phyloP scores from a whole-genome alignment of 2,888 invertebrate genomes.

The Leptinotarsa tumamoca region DNA sequence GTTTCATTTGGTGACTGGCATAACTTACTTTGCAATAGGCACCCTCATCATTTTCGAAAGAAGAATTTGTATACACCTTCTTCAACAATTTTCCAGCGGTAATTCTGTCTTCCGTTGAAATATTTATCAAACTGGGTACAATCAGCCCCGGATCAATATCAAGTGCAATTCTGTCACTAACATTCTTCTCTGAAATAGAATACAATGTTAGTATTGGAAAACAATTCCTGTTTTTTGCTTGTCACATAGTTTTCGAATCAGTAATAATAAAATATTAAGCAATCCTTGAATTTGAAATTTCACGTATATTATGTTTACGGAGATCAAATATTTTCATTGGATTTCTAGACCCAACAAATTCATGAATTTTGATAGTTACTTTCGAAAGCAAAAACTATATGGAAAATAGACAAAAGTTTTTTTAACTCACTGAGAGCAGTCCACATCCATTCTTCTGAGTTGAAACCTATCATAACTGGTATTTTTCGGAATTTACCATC shows the following conservation, averaged over 20 bases:
- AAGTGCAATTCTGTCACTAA: neutral
- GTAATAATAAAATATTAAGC: too few species aligned
- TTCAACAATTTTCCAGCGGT: conserved; percentile 30
- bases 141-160: conserved; percentile 30
- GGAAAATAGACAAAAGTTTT: too few species aligned
- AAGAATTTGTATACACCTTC: conserved; percentile 30
- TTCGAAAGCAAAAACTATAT: too few species aligned
- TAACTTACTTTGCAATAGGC: conserved; percentile 35
- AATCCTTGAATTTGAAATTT: too few species aligned
- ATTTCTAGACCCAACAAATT: too few species aligned
- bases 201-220: neutral
- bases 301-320: too few species aligned
- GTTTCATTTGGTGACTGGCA: too few species aligned
- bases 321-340: too few species aligned
- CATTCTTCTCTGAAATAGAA: neutral
- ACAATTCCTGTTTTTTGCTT: too few species aligned
- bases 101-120: conserved; percentile 30
- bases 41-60: conserved; percentile 31
- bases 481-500: neutral
- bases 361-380: too few species aligned
- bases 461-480: conserved; percentile 1
- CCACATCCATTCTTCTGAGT: neutral
- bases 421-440: neutral
- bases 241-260: too few species aligned
- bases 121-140: conserved; percentile 29